Base-by-base conservation (phyloP, 1,140 invertebrate genomes). In the Listronotus bonariensis region DNA sequence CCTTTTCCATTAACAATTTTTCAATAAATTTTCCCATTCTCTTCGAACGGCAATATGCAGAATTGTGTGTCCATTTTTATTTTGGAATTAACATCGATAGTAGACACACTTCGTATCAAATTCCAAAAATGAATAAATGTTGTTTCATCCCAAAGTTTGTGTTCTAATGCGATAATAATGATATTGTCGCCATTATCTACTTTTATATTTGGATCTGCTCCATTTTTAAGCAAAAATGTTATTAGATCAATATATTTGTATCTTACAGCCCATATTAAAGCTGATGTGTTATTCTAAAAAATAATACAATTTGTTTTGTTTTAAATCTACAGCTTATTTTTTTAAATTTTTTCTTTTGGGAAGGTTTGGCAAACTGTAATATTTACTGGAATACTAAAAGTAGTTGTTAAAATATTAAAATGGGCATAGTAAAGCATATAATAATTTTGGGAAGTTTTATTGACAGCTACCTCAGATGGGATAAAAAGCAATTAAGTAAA, bases 211-310 rank as follows among this genome's bases (percentile, higher is more conserved):
- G 77, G 65, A 66, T 80, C 76, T 0, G 79, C 78, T 8, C 73
- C 72, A 15, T 77, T 71, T 32, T 54, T 49, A 5, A 80, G 51
- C 10, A 80, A 57, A 41, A 73, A 69, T 32, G 77, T 69, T 11
- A 78, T 74, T 64, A 79, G 75, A 20, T 79, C 76, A 8, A 76
- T 26, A 58, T 74, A 67, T 52, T 77, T 78, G 10, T 67, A 70
- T 58, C 74, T 78, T 0, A 78, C 73, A 14, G 79, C 78, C 73
- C 76, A 78, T 65, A 75, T 75, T 12, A 80, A 55, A 6, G 77
- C 70, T 0, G 77, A 76, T 9, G 63, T 60, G 32, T 75, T 72
- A 62, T 78, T 73, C 76, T 79, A 42, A 20, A 54, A 66, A 46
- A 17, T 41, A 5, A 5, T 26, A 26, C 20, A 5, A 3, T 26